Evolutionary conservation across 2,888 invertebrate genomes (phyloP).

Genomic region (Synanthedon myopaeformis): DNA sequence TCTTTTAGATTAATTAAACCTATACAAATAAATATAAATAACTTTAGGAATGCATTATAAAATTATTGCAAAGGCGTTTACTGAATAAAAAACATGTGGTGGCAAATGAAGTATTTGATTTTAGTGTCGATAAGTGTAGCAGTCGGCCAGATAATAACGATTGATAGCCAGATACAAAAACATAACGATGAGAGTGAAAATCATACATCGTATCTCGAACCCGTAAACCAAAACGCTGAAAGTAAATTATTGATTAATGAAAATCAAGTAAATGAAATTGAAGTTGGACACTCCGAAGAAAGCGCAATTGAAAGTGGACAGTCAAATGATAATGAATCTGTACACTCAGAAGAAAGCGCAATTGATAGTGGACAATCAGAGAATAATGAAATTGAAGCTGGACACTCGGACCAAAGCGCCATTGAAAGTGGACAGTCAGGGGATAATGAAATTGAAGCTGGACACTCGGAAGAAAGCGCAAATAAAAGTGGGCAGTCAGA

Average conservation of each 20-base stretch:
- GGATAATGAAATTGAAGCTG: background rate
- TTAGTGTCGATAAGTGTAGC: background rate
- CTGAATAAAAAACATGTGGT: slow-evolving; percentile 17
- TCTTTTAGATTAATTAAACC: background rate
- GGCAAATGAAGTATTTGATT: slow-evolving; percentile 11
- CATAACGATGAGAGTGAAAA: background rate
- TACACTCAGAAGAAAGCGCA: no score
- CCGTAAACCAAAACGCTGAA: no score
- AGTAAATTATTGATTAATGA: background rate
- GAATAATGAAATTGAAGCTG: background rate
- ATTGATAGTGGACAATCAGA: no score
- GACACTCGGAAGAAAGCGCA: background rate
- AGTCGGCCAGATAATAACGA: background rate
- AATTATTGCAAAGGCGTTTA: background rate
- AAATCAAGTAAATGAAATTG: background rate
- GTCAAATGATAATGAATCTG: no score
- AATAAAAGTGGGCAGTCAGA: background rate
- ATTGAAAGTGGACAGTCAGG: background rate
- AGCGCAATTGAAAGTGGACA: no score
- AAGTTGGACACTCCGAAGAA: background rate
- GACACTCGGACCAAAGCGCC: background rate
- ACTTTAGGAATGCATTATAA: background rate
- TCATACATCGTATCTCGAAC: no score
- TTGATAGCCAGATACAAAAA: background rate
- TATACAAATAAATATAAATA: background rate